These are phyloP conservation scores for Gnathonemus longibarbis DNA, from an alignment of 2,113 vertebrate genomes.

Conservation along the genomic window DNA sequence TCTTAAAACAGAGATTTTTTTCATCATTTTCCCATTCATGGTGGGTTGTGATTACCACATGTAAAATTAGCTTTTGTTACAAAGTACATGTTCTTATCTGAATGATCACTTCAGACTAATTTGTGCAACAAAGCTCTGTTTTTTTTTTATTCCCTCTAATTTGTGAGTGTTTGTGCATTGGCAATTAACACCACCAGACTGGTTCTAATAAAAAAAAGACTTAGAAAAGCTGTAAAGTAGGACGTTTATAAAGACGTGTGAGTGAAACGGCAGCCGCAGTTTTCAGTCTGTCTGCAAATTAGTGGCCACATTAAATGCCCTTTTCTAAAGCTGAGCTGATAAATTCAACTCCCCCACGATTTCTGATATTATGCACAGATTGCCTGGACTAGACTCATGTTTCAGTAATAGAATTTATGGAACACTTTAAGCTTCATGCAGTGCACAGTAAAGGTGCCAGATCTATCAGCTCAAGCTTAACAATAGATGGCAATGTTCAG, in stretches of 20 bases:
- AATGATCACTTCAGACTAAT: slow-evolving; percentile 36
- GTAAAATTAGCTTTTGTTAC: slow-evolving; percentile 28
- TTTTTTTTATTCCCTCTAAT: slow-evolving; percentile 43
- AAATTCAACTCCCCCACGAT: neutral
- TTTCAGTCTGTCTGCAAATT: slow-evolving; percentile 18
- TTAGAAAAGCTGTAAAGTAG: slow-evolving; percentile 38
- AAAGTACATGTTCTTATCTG: slow-evolving; percentile 23
- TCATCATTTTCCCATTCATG: slow-evolving; percentile 8
- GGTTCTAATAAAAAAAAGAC: slow-evolving; percentile 36
- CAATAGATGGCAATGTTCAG: neutral
- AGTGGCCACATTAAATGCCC: neutral
- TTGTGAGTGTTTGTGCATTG: slow-evolving; percentile 46
- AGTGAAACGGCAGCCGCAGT: neutral
- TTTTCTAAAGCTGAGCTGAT: neutral
- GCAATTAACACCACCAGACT: slow-evolving; percentile 42
- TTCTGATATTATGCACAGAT: neutral
- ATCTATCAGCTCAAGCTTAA: neutral
- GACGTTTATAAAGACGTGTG: slow-evolving; percentile 16
- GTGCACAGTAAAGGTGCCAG: neutral
- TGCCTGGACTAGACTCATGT: neutral
- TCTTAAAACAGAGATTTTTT: slow-evolving; percentile 26
- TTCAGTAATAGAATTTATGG: neutral
- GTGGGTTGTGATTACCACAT: slow-evolving; percentile 19
- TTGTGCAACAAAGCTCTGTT: slow-evolving; percentile 35
- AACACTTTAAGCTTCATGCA: neutral